phyloP scores from a whole-genome alignment of 2,113 vertebrate species.

The Pterophyllum scalare region DNA sequence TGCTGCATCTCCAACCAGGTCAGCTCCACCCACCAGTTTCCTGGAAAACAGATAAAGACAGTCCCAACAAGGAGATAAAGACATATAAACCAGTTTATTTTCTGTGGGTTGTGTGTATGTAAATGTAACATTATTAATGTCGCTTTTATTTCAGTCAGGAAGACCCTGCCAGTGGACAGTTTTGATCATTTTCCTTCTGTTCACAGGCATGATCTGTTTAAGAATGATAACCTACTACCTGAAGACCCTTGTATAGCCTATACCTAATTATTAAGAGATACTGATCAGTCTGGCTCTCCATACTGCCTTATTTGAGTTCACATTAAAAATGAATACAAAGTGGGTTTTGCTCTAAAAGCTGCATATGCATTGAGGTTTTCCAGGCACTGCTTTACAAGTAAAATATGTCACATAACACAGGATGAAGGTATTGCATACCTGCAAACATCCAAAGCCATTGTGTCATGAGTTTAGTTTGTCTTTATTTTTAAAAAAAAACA shows the following conservation, averaged over 20 bases:
- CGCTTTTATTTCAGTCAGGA: background rate
- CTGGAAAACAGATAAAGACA: background rate
- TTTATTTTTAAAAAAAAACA: background rate
- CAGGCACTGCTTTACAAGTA: background rate
- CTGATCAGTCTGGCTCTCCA: background rate
- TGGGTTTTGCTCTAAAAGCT: background rate
- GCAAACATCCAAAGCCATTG: background rate
- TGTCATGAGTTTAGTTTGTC: background rate
- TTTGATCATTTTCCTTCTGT: background rate
- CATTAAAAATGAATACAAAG: background rate
- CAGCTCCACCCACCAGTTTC: background rate
- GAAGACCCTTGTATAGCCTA: background rate
- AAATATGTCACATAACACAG: background rate
- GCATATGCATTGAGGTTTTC: background rate
- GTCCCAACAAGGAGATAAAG: background rate
- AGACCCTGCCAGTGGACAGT: background rate
- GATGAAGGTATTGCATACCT: background rate
- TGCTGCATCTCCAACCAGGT: background rate
- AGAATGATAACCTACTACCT: background rate
- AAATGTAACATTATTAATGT: background rate
- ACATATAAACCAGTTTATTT: too few relatives aligned
- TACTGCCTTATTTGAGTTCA: background rate
- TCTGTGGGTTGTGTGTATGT: too few relatives aligned
- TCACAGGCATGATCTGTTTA: background rate
- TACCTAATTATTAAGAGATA: background rate